Evolutionary conservation across 2,888 invertebrate genomes (phyloP).

Genomic region (Drosophila imparisetae): DNA sequence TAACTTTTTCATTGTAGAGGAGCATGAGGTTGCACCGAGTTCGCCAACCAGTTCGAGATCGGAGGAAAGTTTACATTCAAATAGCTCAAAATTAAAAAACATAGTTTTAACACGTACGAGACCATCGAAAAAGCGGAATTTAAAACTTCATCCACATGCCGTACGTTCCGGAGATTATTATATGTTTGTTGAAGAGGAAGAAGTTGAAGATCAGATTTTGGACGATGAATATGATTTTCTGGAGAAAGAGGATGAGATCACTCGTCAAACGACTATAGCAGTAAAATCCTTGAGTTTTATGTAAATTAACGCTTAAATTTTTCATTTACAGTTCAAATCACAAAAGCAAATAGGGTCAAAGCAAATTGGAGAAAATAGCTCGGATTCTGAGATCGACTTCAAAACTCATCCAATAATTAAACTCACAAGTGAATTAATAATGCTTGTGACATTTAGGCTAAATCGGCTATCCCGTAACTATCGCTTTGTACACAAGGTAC

Average conservation of each 20-base stretch:
- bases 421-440: constrained; percentile 47
- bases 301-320: neutral
- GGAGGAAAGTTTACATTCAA: neutral
- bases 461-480: constrained; percentile 95
- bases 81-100: neutral
- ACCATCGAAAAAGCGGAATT: constrained; percentile 69
- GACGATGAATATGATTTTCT: constrained; percentile 85
- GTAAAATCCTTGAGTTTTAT: constrained; percentile 23
- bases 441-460: constrained; percentile 83
- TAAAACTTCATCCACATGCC: constrained; percentile 91
- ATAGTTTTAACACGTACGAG: constrained; percentile 11
- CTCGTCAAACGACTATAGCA: constrained; percentile 37
- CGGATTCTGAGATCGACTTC: constrained; percentile 59
- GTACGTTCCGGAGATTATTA: constrained; percentile 99
- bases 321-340: constrained; percentile 37
- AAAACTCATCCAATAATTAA: constrained; percentile 57
- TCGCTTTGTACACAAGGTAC: constrained; percentile 94
- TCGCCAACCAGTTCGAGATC: neutral
- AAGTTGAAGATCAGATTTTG: constrained; percentile 88
- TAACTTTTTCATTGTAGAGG: constrained; percentile 16
- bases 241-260: constrained; percentile 61
- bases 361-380: constrained; percentile 14
- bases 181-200: constrained; percentile 97
- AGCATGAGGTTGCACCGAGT: neutral
- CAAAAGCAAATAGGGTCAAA: neutral